A percentile compares a stretch with the other conserved stretches of the same genome.
These are phyloP conservation scores for Tridacna crocea DNA, from an alignment of 2,888 invertebrate species.

Conservation along the genomic window DNA sequence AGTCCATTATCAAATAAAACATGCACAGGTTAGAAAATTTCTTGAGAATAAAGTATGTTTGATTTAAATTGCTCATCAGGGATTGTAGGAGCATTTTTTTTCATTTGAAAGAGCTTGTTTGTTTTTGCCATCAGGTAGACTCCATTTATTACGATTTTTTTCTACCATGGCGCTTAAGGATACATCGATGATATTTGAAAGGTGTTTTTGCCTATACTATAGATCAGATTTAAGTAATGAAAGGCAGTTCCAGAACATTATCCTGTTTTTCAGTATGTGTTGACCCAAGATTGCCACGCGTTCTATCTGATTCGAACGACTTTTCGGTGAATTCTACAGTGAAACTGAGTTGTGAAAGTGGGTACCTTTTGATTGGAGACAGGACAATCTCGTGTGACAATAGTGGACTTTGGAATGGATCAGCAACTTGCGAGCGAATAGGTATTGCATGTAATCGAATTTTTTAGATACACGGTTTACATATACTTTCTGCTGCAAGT, in stretches of 20 bases:
- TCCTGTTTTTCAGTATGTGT: neutral
- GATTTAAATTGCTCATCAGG: too few species aligned
- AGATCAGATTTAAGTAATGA: too few species aligned
- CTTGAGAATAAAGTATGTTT: neutral
- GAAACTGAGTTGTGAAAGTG: neutral
- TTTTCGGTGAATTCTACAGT: neutral
- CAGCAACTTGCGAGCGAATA: neutral
- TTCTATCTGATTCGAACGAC: neutral
- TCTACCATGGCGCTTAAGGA: too few species aligned
- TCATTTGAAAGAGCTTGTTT: too few species aligned
- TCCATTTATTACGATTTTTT: too few species aligned
- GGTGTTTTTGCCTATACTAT: too few species aligned
- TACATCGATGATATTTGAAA: too few species aligned
- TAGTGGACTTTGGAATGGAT: constrained; percentile 1
- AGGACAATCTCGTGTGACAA: neutral
- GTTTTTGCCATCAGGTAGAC: too few species aligned
- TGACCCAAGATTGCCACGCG: neutral
- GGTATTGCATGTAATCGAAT: neutral
- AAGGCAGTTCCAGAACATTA: too few species aligned
- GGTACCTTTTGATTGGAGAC: neutral
- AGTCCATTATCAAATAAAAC: constrained; percentile 4
- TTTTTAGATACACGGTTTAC: too few species aligned
- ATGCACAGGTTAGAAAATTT: neutral
- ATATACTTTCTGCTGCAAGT: too few species aligned
- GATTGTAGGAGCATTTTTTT: too few species aligned